Base-by-base conservation (phyloP, 1,140 invertebrate genomes). In the Bombus superbus region DNA sequence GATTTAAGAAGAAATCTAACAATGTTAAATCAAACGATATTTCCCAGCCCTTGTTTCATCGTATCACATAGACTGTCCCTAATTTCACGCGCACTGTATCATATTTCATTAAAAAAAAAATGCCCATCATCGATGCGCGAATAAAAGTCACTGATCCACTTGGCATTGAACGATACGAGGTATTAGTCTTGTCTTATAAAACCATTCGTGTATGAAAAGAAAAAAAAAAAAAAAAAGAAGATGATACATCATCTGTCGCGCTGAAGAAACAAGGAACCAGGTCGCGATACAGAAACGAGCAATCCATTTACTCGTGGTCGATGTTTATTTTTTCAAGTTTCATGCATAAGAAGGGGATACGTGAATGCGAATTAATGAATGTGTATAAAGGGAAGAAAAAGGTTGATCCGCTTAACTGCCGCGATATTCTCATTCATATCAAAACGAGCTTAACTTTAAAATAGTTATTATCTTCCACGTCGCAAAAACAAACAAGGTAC, bases 371-470 rank as follows among this genome's bases (percentile, higher is more conserved):
- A 74, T 74, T 74, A 74, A 73, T 35, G 22, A 35, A 18, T 35
- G 32, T 47, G 32, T 53, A 35, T 35, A 53, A 53, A 74, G 44
- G 11, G 18, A 57, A 57, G 74, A 40, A 38, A 76, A 76, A 57
- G 44, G 11, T 38, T 57, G 44, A 57, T 57, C 47, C 32, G 73
- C 73, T 74, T 74, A 74, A 74, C 44, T 11, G 44, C 73, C 73
- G 32, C 74, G 32, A 38, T 57, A 76, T 76, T 76, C 74, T 25
- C 53, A 38, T 76, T 76, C 53, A 42, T 38, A 57, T 76, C 47
- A 57, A 76, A 76, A 35, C 53, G 47, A 57, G 47, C 47, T 76
- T 76, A 57, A 57, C 74, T 76, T 76, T 76, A 76, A 76, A 76
- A 76, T 76, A 76, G 74, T 76, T 76, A 38, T 76, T 76, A 38